These are phyloP conservation scores for Tryphoninae sp. DNA, from an alignment of 2,888 invertebrate species.

Conservation along the genomic window DNA sequence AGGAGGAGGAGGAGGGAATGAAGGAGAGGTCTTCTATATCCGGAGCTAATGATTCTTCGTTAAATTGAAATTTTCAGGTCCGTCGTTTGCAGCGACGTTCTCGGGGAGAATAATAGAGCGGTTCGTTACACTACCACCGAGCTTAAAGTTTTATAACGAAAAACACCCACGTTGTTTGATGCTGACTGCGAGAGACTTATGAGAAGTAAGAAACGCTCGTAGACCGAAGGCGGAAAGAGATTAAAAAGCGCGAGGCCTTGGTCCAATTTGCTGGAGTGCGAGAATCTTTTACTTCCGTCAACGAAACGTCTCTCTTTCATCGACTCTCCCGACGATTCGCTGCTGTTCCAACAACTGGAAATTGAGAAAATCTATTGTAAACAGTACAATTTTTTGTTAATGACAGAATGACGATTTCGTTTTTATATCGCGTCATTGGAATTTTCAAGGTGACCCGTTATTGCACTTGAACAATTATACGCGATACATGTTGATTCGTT, in stretches of 20 bases:
- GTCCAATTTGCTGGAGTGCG: constrained; percentile 34
- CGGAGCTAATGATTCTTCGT: constrained; percentile 49
- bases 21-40: constrained; percentile 28
- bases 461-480: constrained; percentile 1
- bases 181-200: not conserved
- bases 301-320: constrained; percentile 42
- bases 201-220: not conserved
- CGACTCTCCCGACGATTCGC: not conserved
- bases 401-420: not conserved
- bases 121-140: constrained; percentile 12
- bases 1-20: not conserved
- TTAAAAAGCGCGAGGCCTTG: constrained; percentile 17
- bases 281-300: constrained; percentile 23
- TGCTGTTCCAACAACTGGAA: not conserved
- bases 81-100: not conserved
- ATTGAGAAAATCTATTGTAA: not conserved
- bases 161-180: not conserved
- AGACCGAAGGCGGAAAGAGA: constrained; percentile 3
- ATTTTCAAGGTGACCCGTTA: not conserved
- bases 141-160: not conserved
- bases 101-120: not conserved
- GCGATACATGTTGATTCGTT: constrained; percentile 3
- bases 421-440: not conserved
- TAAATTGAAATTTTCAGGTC: constrained; percentile 31
- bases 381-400: not conserved